A percentile compares a stretch with the other conserved stretches of the same genome.
Evolutionary conservation across 1,140 invertebrate genomes (phyloP).

Genomic region (Drosophila ambigua): DNA sequence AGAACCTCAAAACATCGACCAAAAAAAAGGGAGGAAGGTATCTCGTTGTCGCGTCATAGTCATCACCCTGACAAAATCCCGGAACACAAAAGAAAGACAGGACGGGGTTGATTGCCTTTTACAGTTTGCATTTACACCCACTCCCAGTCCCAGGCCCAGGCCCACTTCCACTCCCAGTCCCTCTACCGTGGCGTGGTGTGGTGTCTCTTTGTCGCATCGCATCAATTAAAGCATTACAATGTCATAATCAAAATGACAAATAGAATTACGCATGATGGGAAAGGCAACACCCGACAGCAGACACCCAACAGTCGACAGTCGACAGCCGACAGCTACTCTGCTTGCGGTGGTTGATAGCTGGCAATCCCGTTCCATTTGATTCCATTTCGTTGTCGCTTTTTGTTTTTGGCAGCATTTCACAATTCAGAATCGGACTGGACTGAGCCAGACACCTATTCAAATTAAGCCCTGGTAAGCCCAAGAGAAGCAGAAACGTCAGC

Average conservation of each 20-base stretch:
- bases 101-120: conserved; percentile 75
- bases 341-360: conserved; percentile 64
- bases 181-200: background rate
- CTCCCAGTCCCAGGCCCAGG: background rate
- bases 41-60: conserved; percentile 62
- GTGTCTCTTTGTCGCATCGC: conserved; percentile 64
- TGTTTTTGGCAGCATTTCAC: conserved; percentile 63
- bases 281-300: conserved; percentile 68
- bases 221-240: conserved; percentile 84
- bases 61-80: conserved; percentile 59
- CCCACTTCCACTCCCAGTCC: background rate
- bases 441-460: conserved; percentile 69
- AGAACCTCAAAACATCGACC: conserved; percentile 12
- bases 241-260: conserved; percentile 84
- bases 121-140: conserved; percentile 50
- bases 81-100: conserved; percentile 37
- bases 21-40: conserved; percentile 23
- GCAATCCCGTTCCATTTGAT: conserved; percentile 44
- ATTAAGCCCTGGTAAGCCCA: conserved; percentile 77
- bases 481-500: conserved; percentile 41
- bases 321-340: conserved; percentile 25
- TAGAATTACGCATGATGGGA: conserved; percentile 83
- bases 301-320: conserved; percentile 13
- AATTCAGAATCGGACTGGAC: conserved; percentile 58
- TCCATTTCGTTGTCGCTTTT: conserved; percentile 48